Base-by-base conservation (phyloP, 2,797 vertebrate species). In the Syngnathus rostellatus region DNA sequence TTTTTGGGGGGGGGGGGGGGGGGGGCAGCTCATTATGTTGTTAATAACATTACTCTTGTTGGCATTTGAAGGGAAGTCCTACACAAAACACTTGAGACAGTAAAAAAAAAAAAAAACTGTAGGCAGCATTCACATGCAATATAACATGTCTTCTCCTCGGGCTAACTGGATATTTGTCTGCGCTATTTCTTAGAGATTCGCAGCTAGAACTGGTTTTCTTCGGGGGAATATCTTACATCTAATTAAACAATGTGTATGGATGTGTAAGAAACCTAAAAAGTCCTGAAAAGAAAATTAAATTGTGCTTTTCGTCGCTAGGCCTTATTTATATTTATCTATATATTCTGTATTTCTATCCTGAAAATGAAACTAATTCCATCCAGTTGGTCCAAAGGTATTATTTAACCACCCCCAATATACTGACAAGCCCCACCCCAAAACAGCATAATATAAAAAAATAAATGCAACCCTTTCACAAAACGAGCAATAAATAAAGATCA, bases 71-170 rank as follows among this genome's bases (percentile, higher is more conserved):
- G 92, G 92, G 90, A 93, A 90, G 90, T 81, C 82, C 92, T 92
- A 92, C 93, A 95, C 92, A 91, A 90, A 62, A 90, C 92, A 90
- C 92, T 91, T 87, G 92, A 92, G 92, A 93, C 91, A 77, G 83
- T 89, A 87, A 53, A 53, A 51, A 51, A 51, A 50, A 82, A 23
- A 90, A 88, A 85, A 84, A 92, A 91, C 86, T 86, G 85, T 85
- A 86, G 85, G 90, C 88, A 91, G 92, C 92, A 92, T 94, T 93
- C 92, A 92, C 93, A 95, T 95, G 93, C 93, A 91, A 90, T 91
- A 91, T 89, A 88, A 89, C 81, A 81, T 87, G 87, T 92, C 92
- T 85, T 85, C 80, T 89, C 83, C 80, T 88, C 79, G 82, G 79
- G 86, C 82, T 80, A 88, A 76, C 75, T 85, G 85, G 70, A 81